Evolutionary conservation across 2,797 vertebrate genomes (phyloP), one percentile per base, ranked within the genome.

Genomic region (Falco rusticolus): DNA sequence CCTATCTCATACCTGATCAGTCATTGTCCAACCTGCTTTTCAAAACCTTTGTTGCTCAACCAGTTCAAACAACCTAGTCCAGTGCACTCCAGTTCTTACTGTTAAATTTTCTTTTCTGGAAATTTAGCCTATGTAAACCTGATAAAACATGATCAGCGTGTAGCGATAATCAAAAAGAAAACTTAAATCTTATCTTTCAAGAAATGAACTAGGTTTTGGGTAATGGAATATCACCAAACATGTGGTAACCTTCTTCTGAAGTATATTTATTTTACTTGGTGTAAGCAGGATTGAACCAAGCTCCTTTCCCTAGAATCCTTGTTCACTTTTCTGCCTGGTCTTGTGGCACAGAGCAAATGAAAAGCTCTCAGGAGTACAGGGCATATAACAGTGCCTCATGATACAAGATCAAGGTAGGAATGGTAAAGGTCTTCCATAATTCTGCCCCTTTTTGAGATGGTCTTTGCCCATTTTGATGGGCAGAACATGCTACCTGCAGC

Each of bases 41-140:
- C 26, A 29, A 39, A 57, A 15, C 6, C 17, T 31, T 60, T 54
- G 34, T 10, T 39, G 37, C 29, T 37, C 26, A 68, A 0, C 16
- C 33, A n/a, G 9, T 33, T 70, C 29, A 17, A 22, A 5, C 54
- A 45, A 1, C 10, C 1, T 4, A 19, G 17, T 14, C 28, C 8
- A 4, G 34, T 13, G 8, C 3, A 0, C 25, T 50, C 33, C 0
- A 0, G 9, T 24, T 69, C 6, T 16, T 41, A 7, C 39, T 19
- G 5, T 33, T 45, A 17, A 11, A 34, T 39, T 59, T 50, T 41
- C 13, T 45, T 8, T n/a, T 28, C 29, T 25, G 45, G 29, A 25
- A 45, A 26, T 28, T 8, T 47, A 13, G 6, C 8, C 20, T 39
- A 2, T 37, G 8, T 47, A 57, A 24, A 19, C 29, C 41, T 60